Evolutionary conservation across 2,888 invertebrate species (phyloP), one percentile per base, ranked within the genome.

Genomic region (Hybos culiciformis): DNA sequence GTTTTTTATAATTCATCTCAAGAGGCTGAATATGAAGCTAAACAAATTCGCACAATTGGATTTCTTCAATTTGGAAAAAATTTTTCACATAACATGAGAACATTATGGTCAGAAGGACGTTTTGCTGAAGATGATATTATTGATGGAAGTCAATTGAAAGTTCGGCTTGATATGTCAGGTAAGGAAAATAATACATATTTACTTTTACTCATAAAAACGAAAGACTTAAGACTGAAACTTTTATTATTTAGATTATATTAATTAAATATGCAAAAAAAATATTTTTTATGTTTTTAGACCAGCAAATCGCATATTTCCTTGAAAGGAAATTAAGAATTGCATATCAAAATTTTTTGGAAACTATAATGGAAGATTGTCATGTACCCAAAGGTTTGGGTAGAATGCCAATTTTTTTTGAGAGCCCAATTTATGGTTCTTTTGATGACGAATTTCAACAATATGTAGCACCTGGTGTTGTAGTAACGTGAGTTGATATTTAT

Each of bases 401-500:
- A 9, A 60, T 77, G 40, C 84, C 85, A 1, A 68, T 85, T 3
- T 61, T 77, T 64, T 79, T 84, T 56, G 68, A 77, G 45, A 70
- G 77, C 9, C 83, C 84, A 1, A 66, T 87, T 34, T 84, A 74
- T 56, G 87, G 87, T 2, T 65, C 64, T 11, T 66, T 67, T 43
- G 72, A 82, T 43, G 76, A 81, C 4, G 78, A 78, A 48, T 84
- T 82, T 59, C 76, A 80, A 6, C 75, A 78, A 46, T 92, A 84
- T 61, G 83, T 90, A 73, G 83, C 84, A 0, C 91, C 91, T 0
- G 84, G 85, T 5, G 77, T 87, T 39, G 74, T 92, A 51, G 70
- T 90, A 51, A 80, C 83, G 85, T 86, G 65, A 77, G 77, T 69
- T 4, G 8, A n/a, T 15, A 14, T n/a, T 4, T n/a, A 5, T 32